Percentiles rank a stretch among this genome's conserved stretches.
Conservation (phyloP, 2,888 invertebrate genomes). For the Pyrrhia umbra region DNA sequence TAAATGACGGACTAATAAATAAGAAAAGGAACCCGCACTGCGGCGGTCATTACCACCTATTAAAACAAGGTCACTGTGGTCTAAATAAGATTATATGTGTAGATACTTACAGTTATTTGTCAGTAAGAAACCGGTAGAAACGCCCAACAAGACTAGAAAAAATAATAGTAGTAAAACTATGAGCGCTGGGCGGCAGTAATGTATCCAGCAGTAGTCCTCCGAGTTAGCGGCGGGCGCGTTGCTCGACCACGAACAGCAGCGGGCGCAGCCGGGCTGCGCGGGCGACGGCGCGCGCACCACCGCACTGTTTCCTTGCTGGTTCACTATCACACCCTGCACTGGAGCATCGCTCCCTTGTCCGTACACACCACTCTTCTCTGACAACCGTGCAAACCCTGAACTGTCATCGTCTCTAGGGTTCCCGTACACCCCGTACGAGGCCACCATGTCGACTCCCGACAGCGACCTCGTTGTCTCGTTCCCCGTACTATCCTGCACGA, state of each 20-base stretch:
- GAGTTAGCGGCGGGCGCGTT: slow-evolving; percentile 82
- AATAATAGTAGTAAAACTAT: slow-evolving; percentile 88
- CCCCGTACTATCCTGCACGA: slow-evolving; percentile 78
- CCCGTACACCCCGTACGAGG: slow-evolving; percentile 89
- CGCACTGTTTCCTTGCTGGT: slow-evolving; percentile 88
- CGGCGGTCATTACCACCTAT: slow-evolving; percentile 45
- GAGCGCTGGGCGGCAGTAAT: slow-evolving; percentile 89
- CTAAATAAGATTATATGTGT: slow-evolving; percentile 42
- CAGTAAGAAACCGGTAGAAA: slow-evolving; percentile 90
- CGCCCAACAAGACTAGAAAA: slow-evolving; percentile 89
- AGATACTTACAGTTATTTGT: slow-evolving; percentile 90
- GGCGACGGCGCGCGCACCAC: slow-evolving; percentile 80
- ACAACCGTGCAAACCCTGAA: slow-evolving; percentile 85
- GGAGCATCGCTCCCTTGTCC: slow-evolving; percentile 86
- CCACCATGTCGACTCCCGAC: slow-evolving; percentile 88
- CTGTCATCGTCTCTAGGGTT: slow-evolving; percentile 87
- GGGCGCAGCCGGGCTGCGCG: slow-evolving; percentile 74
- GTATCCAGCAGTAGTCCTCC: slow-evolving; percentile 88
- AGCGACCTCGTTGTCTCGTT: slow-evolving; percentile 85
- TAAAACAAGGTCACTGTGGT: slow-evolving; percentile 48
- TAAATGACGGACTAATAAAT: neutral
- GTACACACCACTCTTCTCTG: slow-evolving; percentile 82
- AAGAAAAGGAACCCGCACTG: slow-evolving; percentile 44
- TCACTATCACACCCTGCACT: slow-evolving; percentile 88
- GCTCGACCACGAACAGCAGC: slow-evolving; percentile 81